Conservation (phyloP, 2,113 vertebrate genomes). For the Siphamia tubifer region DNA sequence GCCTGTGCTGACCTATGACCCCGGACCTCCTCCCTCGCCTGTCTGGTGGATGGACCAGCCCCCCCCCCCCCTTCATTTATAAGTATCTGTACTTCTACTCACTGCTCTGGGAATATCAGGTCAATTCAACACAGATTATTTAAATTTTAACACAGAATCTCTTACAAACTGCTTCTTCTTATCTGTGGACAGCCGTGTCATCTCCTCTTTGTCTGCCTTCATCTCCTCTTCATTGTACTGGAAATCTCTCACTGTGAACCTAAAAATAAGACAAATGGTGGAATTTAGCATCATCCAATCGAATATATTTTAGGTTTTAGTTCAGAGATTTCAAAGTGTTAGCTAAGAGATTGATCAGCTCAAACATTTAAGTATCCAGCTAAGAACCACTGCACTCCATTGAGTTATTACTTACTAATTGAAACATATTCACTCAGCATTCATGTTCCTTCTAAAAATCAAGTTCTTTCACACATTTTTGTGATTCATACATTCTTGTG, state of each 20-base stretch:
- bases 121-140: no score
- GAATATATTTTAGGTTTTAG: background rate
- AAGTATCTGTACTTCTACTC: no score
- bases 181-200: conserved; percentile 95
- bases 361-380: no score
- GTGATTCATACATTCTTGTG: background rate
- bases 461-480: background rate
- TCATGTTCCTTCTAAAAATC: background rate
- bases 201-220: conserved; percentile 99
- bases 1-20: no score
- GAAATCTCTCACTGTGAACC: conserved; percentile 95
- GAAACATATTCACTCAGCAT: background rate
- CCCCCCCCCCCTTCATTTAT: no score
- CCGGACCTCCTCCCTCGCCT: no score
- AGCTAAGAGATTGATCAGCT: no score
- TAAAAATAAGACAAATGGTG: conserved; percentile 52
- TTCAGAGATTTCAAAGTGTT: no score
- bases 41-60: no score
- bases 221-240: conserved; percentile 98
- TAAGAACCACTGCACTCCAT: no score
- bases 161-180: conserved; percentile 99
- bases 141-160: background rate
- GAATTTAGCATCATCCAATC: background rate
- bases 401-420: no score
- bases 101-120: no score